Conservation (phyloP, 2,113 vertebrate species). For the Calyptomena viridis region DNA sequence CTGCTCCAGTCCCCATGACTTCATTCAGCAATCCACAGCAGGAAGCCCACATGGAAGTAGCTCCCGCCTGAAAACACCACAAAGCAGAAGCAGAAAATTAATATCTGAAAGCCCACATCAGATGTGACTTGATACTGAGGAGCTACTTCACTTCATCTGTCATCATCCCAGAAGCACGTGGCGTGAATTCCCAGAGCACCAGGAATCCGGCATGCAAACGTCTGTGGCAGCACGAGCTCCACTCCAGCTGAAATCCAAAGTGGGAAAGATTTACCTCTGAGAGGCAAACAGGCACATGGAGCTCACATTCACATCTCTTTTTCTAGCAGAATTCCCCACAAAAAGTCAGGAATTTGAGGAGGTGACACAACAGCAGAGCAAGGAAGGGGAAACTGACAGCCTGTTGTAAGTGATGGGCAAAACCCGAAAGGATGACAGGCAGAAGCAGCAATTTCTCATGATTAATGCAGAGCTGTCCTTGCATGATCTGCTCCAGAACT, state of each 20-base stretch:
- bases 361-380: neutral
- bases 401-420: neutral
- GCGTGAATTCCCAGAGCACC: neutral
- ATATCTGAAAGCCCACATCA: neutral
- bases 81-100: neutral
- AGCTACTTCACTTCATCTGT: neutral
- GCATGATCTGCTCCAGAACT: neutral
- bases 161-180: neutral
- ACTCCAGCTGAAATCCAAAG: neutral
- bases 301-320: neutral
- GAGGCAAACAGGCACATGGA: neutral
- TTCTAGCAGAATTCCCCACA: neutral
- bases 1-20: conserved; percentile 95
- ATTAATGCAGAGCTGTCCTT: neutral
- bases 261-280: neutral
- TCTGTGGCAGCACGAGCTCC: neutral
- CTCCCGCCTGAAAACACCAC: conserved; percentile 83
- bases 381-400: neutral
- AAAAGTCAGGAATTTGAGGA: neutral
- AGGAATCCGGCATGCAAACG: neutral
- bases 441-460: neutral
- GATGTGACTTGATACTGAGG: neutral
- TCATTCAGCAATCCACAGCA: conserved; percentile 97
- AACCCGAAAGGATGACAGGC: neutral
- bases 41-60: conserved; percentile 98